A percentile compares a stretch with the other conserved stretches of the same genome.
Evolutionary conservation across 2,888 invertebrate species (phyloP).

Genomic region (Oscheius sp.): DNA sequence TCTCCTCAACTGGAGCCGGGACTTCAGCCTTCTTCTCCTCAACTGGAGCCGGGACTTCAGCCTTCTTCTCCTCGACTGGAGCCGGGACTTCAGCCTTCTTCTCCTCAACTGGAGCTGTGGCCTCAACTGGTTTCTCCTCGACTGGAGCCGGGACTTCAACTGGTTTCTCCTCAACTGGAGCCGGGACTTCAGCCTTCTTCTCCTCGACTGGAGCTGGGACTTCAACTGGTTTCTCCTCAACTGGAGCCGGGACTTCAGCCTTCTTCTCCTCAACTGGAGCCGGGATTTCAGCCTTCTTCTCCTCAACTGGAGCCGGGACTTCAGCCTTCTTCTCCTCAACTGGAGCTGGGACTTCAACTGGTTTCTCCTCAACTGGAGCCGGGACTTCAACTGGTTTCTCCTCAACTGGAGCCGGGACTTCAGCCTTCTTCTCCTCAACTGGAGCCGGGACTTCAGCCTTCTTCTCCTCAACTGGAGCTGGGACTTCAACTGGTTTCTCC

Average conservation of each 20-base stretch:
- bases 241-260: constrained; percentile 5
- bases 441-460: not conserved
- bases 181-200: not conserved
- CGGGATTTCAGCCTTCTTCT: not conserved
- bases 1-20: constrained; percentile 22
- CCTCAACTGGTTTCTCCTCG: constrained; percentile 24
- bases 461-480: not conserved
- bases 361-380: not conserved
- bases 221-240: not conserved
- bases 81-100: not conserved
- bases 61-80: constrained; percentile 8
- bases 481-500: not conserved
- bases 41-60: not conserved
- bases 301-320: constrained; percentile 20
- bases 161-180: constrained; percentile 24
- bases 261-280: constrained; percentile 18
- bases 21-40: constrained; percentile 14
- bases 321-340: constrained; percentile 14
- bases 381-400: not conserved
- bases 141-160: not conserved
- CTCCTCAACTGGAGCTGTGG: not conserved
- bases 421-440: not conserved
- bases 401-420: not conserved
- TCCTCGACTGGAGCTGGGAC: constrained; percentile 2
- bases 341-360: constrained; percentile 3